Evolutionary conservation across 2,797 vertebrate genomes (phyloP), one percentile per base, ranked within the genome.

Genomic region (Poecilia wingei): DNA sequence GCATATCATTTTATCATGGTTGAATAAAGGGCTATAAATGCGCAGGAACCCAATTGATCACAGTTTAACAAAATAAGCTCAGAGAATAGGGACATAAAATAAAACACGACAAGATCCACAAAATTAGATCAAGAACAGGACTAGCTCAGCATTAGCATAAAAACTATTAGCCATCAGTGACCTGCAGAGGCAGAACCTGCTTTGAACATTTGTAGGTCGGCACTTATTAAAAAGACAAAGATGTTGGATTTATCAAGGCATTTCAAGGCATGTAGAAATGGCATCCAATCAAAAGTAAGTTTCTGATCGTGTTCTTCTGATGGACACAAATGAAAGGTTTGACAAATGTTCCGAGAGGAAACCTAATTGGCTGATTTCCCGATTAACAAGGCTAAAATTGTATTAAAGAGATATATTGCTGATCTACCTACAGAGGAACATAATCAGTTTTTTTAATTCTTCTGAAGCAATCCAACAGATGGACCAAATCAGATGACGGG

Each of bases 381-480:
- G 20, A 68, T 41, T 10, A 68, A 68, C 36, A 82, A 75, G 64
- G 49, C 22, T 9, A 1, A 66, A 55, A 51, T 46, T 47, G 12
- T 2, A 8, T 13, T 25, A 82, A 72, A 59, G 25, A 47, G 31
- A 39, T 45, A 8, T 45, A 41, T 69, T 46, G 13, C 36, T 75
- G 1, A 4, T 81, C 47, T 72, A 13, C 16, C 33, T 76, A 59
- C 28, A 41, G 28, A 71, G 41, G 31, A 81, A 69, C 20, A 57
- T 72, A 36, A 75, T 70, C 41, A 6, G 28, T 71, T 74, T 41
- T 71, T 59, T 59, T 49, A 57, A 8, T n/a, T 68, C 18, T 39
- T 41, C 61, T 66, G 66, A 76, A 78, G 53, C 36, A 55, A 22
- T 28, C 64, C 59, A 72, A 72, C 69, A 77, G 64, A 76, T 51